These are phyloP conservation scores for Drosophila cyrtoloma DNA, from an alignment of 2,888 invertebrate genomes.

Conservation along the genomic window DNA sequence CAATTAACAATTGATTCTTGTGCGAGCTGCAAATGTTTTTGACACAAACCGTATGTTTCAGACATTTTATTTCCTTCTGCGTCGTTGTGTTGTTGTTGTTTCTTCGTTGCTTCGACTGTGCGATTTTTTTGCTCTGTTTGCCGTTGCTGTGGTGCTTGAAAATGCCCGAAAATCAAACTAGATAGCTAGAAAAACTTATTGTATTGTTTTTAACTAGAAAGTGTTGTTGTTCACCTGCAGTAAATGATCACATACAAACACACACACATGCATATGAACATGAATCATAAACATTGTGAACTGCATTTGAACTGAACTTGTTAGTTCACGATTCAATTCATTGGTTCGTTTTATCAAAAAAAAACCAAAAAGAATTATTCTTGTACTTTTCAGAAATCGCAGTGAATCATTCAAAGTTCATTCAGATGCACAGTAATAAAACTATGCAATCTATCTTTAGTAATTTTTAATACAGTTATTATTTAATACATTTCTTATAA, in stretches of 20 bases:
- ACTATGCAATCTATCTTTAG: neutral
- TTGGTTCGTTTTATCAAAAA: neutral
- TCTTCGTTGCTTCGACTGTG: conserved; percentile 23
- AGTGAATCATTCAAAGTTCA: neutral
- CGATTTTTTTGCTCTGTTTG: neutral
- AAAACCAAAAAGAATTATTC: neutral
- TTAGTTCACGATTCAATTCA: conserved; percentile 31
- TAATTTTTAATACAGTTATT: conserved; percentile 4
- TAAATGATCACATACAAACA: conserved; percentile 8
- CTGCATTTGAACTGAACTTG: conserved; percentile 37
- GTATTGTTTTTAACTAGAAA: conserved; percentile 47
- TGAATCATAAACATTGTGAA: conserved; percentile 36
- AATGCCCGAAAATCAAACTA: conserved; percentile 11
- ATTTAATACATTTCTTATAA: neutral
- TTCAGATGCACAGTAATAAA: neutral
- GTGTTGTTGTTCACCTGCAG: conserved; percentile 53
- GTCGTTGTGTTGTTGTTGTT: conserved; percentile 37
- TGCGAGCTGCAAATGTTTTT: conserved; percentile 7
- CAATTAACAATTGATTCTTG: conserved; percentile 42
- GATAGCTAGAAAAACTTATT: conserved; percentile 13
- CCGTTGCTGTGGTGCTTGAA: neutral
- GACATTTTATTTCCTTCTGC: conserved; percentile 78
- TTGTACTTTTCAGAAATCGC: neutral
- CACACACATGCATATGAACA: conserved; percentile 9
- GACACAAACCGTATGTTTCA: conserved; percentile 83